Evolutionary conservation across 2,797 vertebrate genomes (phyloP), one percentile per base, ranked within the genome.

Genomic region (Anguilla pacifica): DNA sequence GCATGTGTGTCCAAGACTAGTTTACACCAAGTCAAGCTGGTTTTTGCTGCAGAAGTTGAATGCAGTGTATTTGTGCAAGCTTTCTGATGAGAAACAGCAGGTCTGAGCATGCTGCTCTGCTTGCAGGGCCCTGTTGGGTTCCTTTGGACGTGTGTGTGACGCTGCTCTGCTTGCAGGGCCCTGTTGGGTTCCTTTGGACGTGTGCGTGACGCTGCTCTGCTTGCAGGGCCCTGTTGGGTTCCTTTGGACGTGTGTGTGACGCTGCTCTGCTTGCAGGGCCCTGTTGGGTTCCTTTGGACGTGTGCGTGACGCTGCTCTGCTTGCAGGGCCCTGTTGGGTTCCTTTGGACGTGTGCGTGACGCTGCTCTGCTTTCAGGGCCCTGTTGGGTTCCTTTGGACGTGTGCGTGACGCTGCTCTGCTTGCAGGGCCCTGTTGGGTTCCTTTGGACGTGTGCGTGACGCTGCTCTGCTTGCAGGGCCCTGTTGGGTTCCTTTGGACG

Each of bases 361-460:
- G 72, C 57, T 15, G 49, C 57, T 70, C n/a, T 84, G 83, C 79
- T 72, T 51, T 28, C 22, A 31, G 70, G 74, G 84, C 64, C 64
- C 46, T 67, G 28, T 3, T 39, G 39, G 39, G 39, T 39, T 39
- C 39, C 39, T 39, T 39, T 39, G 39, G 43, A 43, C 43, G 79
- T 67, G 84, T 77, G 67, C 11, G 74, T 19, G 61, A 84, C 57
- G 72, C 57, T 15, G 49, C 57, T 70, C 28, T 85, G 83, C 81
- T 72, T 51, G 43, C 22, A 31, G 70, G 74, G 84, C 64, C 64
- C 46, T 67, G 28, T 43, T 43, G 43, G 59, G 84, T 89, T 90
- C 88, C 88, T 89, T 51, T 55, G 61, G n/a, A n/a, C n/a, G n/a
- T n/a, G n/a, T n/a, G 64, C 28, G 72, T 19, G 61, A 84, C 70